These are phyloP conservation scores for Ormyrus nitidulus DNA, from an alignment of 2,888 invertebrate species.

Conservation along the genomic window DNA sequence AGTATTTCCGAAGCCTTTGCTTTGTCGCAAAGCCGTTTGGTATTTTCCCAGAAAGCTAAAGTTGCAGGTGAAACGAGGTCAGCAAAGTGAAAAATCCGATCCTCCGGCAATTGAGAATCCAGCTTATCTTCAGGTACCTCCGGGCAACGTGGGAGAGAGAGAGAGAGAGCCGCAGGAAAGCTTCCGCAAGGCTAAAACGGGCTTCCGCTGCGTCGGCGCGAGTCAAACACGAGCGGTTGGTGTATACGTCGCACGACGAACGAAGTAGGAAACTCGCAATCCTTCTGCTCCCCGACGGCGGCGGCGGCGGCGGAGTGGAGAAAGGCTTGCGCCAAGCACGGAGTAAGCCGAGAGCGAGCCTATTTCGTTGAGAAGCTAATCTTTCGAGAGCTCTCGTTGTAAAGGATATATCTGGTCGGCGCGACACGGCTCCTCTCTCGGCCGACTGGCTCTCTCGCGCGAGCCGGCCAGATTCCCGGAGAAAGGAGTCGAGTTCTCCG, in stretches of 20 bases:
- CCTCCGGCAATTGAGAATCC: too few relatives aligned
- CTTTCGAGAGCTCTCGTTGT: constrained; percentile 52
- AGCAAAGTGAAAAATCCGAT: too few relatives aligned
- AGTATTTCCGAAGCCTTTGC: too few relatives aligned
- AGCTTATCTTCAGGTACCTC: too few relatives aligned
- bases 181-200: constrained; percentile 29
- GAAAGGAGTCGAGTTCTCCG: constrained; percentile 34
- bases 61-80: too few relatives aligned
- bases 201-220: constrained; percentile 16
- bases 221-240: constrained; percentile 17
- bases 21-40: too few relatives aligned
- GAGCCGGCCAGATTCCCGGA: neutral
- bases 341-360: constrained; percentile 58
- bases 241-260: neutral
- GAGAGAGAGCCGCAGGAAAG: neutral
- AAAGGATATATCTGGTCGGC: constrained; percentile 24
- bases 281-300: constrained; percentile 33
- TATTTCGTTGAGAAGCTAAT: constrained; percentile 71
- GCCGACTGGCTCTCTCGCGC: neutral
- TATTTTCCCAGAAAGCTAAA: too few relatives aligned
- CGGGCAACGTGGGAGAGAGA: constrained; percentile 22
- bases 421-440: constrained; percentile 18
- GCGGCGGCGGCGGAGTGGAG: constrained; percentile 22
- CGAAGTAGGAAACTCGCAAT: constrained; percentile 28
- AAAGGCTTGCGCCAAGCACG: neutral